Evolutionary conservation across 1,140 invertebrate species (phyloP).

Genomic region (Drosophila lini): DNA sequence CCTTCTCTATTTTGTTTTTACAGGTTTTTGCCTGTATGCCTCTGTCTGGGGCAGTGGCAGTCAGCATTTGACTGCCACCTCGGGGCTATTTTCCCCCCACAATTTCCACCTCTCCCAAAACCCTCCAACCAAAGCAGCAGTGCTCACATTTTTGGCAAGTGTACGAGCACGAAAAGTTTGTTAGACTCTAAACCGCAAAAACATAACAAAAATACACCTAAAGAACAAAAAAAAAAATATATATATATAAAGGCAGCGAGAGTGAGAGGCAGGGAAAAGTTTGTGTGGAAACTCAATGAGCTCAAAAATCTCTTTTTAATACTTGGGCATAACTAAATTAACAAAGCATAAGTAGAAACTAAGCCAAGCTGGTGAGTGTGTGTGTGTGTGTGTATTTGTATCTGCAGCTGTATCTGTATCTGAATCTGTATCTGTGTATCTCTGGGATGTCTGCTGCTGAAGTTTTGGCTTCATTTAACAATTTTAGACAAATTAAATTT

Average conservation of each 20-base stretch:
- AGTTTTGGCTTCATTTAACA: slow-evolving; percentile 53
- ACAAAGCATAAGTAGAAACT: slow-evolving; percentile 54
- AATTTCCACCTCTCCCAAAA: not conserved
- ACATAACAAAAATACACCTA: slow-evolving; percentile 6
- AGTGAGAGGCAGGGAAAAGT: slow-evolving; percentile 48
- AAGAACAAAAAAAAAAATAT: not conserved
- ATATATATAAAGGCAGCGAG: not conserved
- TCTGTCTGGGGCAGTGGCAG: not conserved
- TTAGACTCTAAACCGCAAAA: not conserved
- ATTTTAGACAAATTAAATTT: slow-evolving; percentile 68
- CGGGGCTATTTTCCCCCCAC: not conserved
- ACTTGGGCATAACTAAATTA: slow-evolving; percentile 78
- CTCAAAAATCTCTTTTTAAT: slow-evolving; percentile 80
- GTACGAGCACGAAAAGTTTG: slow-evolving; percentile 3
- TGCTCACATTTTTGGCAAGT: not conserved
- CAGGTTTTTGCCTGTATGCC: not conserved
- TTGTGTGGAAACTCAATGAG: slow-evolving; percentile 68
- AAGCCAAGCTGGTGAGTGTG: slow-evolving; percentile 23
- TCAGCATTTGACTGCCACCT: slow-evolving; percentile 16
- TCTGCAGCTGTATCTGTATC: not conserved
- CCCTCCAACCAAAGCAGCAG: no score
- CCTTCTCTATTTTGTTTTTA: slow-evolving; percentile 12
- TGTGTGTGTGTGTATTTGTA: slow-evolving; percentile 6
- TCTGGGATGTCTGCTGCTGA: slow-evolving; percentile 20
- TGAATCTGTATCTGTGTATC: not conserved